These are phyloP conservation scores for Lasioglossum morio DNA, from an alignment of 2,888 invertebrate genomes.

Conservation along the genomic window DNA sequence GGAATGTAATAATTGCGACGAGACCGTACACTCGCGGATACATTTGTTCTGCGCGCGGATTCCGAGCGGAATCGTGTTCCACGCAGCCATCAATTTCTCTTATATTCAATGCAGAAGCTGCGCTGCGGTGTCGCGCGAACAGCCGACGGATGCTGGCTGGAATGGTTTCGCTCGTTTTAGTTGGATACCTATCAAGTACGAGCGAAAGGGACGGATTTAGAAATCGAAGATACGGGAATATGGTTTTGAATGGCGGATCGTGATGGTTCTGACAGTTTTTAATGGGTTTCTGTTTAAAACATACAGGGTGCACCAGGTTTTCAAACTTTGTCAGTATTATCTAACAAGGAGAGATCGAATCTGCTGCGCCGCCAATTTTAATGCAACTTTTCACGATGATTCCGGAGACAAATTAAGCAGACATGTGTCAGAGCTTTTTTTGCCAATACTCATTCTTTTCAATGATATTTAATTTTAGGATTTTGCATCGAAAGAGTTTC, in stretches of 20 bases:
- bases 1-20: slow-evolving; percentile 44
- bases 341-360: too few relatives aligned
- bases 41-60: slow-evolving; percentile 2
- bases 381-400: too few relatives aligned
- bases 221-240: background rate
- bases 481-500: too few relatives aligned
- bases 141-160: background rate
- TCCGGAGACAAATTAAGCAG: too few relatives aligned
- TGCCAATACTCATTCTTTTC: too few relatives aligned
- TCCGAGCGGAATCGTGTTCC: background rate
- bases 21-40: background rate
- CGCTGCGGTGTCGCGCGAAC: background rate
- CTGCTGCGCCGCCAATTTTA: too few relatives aligned
- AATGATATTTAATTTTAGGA: too few relatives aligned
- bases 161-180: slow-evolving; percentile 6
- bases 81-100: background rate
- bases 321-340: too few relatives aligned
- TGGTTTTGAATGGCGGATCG: background rate
- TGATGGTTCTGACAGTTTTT: background rate
- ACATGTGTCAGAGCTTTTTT: too few relatives aligned
- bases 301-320: background rate
- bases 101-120: background rate
- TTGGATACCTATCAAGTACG: slow-evolving; percentile 1
- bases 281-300: background rate
- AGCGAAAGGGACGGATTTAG: background rate